A percentile compares a stretch with the other conserved stretches of the same genome.
Evolutionary conservation across 2,797 vertebrate species (phyloP).

Genomic region (Bradypodion ventrale): DNA sequence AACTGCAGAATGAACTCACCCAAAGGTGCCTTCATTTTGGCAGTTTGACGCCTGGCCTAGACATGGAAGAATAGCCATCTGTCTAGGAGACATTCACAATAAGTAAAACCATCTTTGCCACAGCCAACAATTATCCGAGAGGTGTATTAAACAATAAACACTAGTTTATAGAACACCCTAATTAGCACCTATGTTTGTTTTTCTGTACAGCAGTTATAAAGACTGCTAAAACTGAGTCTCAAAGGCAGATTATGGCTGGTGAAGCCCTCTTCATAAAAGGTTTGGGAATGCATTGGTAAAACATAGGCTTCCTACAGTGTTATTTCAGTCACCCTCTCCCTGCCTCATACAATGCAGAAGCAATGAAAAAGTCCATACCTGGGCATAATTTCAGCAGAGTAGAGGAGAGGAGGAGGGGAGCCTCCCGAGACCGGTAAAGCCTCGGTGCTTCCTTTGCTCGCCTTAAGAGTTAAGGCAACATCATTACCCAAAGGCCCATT

Average conservation of each 20-base stretch:
- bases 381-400: slow-evolving; percentile 71
- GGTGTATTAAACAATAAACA: too few relatives aligned
- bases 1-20: too few relatives aligned
- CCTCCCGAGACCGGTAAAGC: slow-evolving; percentile 64
- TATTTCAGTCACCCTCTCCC: neutral
- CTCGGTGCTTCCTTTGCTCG: slow-evolving; percentile 72
- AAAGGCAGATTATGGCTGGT: neutral
- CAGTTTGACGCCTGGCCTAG: too few relatives aligned
- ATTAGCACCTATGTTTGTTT: too few relatives aligned
- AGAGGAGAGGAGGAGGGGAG: slow-evolving; percentile 73
- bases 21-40: too few relatives aligned
- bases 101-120: neutral
- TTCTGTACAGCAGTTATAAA: neutral
- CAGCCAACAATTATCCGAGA: too few relatives aligned
- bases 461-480: slow-evolving; percentile 69
- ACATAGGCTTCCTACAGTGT: neutral
- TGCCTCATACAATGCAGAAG: neutral
- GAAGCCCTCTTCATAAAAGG: neutral
- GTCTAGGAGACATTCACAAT: neutral
- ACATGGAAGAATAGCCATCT: neutral
- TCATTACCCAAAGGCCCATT: slow-evolving; percentile 84
- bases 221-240: neutral
- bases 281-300: neutral
- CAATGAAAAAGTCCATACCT: slow-evolving; percentile 77
- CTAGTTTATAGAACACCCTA: neutral